A percentile compares a stretch with the other conserved stretches of the same genome.
These are phyloP conservation scores for Aotus griseimembra DNA, from an alignment of 2,797 vertebrate genomes.

Conservation along the genomic window DNA sequence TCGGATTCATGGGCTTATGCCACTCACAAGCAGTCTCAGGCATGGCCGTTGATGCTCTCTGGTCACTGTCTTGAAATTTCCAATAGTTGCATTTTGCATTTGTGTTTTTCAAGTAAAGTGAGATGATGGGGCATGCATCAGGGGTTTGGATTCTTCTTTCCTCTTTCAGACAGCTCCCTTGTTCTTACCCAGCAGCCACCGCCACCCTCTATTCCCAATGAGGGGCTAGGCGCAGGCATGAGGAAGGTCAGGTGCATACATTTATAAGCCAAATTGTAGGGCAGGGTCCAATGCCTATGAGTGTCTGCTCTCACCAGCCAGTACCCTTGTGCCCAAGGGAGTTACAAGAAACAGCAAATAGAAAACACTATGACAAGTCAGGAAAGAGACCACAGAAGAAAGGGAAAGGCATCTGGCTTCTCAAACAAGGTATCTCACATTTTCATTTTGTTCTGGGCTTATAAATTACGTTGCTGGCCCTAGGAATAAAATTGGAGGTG, in stretches of 20 bases:
- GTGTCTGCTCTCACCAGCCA: background rate
- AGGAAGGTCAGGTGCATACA: background rate
- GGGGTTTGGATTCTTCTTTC: background rate
- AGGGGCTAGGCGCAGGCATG: background rate
- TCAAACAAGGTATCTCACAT: background rate
- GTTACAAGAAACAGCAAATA: background rate
- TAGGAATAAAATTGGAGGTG: background rate
- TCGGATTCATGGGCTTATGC: fast-evolving
- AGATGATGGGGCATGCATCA: too few relatives aligned
- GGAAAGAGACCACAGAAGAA: background rate
- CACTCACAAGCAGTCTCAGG: background rate
- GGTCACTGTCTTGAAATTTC: background rate
- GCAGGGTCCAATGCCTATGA: too few relatives aligned
- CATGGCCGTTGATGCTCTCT: background rate
- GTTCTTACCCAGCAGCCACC: background rate
- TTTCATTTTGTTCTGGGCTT: background rate
- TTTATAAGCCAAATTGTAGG: background rate
- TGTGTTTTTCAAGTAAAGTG: background rate
- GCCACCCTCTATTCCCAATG: background rate
- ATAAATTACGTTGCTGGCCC: background rate
- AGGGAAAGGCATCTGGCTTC: background rate
- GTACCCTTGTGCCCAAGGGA: background rate
- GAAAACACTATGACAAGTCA: background rate
- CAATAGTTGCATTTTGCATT: background rate
- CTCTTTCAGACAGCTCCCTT: background rate